A percentile compares a stretch with the other conserved stretches of the same genome.
Conservation (phyloP, 2,888 invertebrate species). For the Tricholauxania praeusta region DNA sequence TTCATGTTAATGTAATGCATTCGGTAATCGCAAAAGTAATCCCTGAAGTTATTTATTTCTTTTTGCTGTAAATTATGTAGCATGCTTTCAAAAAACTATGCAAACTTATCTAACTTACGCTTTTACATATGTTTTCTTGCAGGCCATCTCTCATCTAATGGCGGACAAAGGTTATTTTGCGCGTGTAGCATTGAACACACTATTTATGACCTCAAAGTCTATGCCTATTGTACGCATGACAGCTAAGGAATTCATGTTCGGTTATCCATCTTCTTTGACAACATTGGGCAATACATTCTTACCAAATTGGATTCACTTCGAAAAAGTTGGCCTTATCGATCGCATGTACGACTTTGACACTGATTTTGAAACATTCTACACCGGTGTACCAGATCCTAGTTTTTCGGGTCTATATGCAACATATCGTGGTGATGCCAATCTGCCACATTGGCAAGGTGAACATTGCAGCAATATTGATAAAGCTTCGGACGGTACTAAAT, state of each 20-base stretch:
- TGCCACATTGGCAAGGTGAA: conserved; percentile 83
- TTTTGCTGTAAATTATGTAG: too few species aligned
- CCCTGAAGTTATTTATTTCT: too few species aligned
- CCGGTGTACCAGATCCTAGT: conserved; percentile 75
- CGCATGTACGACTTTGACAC: conserved; percentile 88
- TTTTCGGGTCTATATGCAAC: conserved; percentile 80
- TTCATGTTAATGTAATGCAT: too few species aligned
- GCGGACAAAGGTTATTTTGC: conserved; percentile 75
- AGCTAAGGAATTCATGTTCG: conserved; percentile 90
- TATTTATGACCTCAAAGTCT: conserved; percentile 77
- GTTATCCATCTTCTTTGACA: conserved; percentile 84
- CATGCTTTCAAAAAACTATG: not conserved
- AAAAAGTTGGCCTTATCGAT: conserved; percentile 89
- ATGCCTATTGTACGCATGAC: conserved; percentile 83
- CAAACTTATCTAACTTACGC: not conserved
- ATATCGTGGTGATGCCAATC: conserved; percentile 77
- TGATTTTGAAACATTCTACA: conserved; percentile 83
- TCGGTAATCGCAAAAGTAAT: too few species aligned
- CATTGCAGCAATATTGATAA: conserved; percentile 82
- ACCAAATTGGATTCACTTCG: conserved; percentile 87
- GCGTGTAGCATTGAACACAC: conserved; percentile 77
- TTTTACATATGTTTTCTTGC: conserved; percentile 44
- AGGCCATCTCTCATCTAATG: conserved; percentile 87
- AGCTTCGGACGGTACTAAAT: conserved; percentile 89
- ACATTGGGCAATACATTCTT: conserved; percentile 85